Conservation (phyloP, 1,140 invertebrate genomes). For the Geopemphigus sp. region DNA sequence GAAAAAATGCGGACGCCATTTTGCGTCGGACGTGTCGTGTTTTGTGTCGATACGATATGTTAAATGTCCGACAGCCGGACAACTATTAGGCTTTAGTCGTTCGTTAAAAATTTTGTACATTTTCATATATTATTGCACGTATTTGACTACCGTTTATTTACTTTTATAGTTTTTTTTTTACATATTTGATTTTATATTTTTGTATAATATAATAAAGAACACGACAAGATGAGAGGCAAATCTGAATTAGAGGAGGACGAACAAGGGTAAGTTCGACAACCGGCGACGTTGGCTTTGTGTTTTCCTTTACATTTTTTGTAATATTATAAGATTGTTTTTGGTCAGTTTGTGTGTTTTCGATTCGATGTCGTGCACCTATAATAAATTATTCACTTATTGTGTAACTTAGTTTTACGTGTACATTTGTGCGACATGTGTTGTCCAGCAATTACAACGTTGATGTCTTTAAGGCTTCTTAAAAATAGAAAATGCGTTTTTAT, state of each 20-base stretch:
- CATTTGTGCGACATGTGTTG: too few relatives aligned
- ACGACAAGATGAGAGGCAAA: conserved; percentile 59
- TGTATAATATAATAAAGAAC: conserved; percentile 31
- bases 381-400: too few relatives aligned
- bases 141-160: conserved; percentile 46
- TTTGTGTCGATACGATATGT: conserved; percentile 42
- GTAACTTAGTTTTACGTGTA: too few relatives aligned
- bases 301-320: too few relatives aligned
- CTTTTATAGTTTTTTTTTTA: conserved; percentile 39
- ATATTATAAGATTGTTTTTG: too few relatives aligned
- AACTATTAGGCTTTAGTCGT: conserved; percentile 35
- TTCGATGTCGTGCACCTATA: too few relatives aligned
- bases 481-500: too few relatives aligned
- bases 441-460: too few relatives aligned
- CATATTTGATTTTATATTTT: conserved; percentile 46
- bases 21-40: conserved; percentile 49
- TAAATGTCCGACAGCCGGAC: conserved; percentile 48
- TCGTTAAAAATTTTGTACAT: conserved; percentile 44
- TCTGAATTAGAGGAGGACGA: conserved; percentile 62
- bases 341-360: too few relatives aligned
- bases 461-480: too few relatives aligned
- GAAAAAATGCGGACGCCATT: conserved; percentile 49
- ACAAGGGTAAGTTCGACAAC: conserved; percentile 56
- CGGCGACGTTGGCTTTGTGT: too few relatives aligned
- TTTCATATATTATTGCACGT: conserved; percentile 42